Base-by-base conservation (phyloP, 2,888 invertebrate species). In the Brachyptera risi region DNA sequence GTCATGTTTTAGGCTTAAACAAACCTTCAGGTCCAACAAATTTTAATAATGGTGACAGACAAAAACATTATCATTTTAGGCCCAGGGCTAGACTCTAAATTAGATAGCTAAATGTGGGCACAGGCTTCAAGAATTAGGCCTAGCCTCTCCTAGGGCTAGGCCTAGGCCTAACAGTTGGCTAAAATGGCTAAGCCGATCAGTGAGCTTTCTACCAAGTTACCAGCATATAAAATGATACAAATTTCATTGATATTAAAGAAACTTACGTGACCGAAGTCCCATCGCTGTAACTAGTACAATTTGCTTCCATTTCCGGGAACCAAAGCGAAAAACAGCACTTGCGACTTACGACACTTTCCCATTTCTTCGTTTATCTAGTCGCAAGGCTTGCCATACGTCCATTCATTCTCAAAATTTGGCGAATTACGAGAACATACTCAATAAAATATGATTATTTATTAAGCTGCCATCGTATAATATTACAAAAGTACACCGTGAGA, bases 301-400 rank as follows among this genome's bases (percentile, higher is more conserved):
- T 21, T n/a, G 23, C 31, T 19, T 54, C 40, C 58, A 40, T 56
- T 58, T 42, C 50, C 37, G 42, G 27, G 50, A 40, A 42, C 40
- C 49, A 19, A 13, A 15, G 51, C 50, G 35, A 40, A 60, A 58
- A 58, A 58, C 59, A 62, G 26, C 62, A 62, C 59, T 56, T 60
- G 54, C 59, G 59, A 59, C 51, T 31, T 51, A 31, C 54, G 54
- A 54, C 54, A 59, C 62, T 51, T 59, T 59, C 54, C 56, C 62
- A 57, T 56, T 56, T 61, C 58, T 27, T 58, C 59, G 62, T 64
- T 31, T 31, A 65, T 65, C 64, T 65, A 24, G n/a, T 44, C 40
- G 47, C 47, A 7, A 49, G 42, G 37, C 31, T 38, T 60, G 60
- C 60, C 63, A 63, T 60, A 63, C 63, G 60, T 60, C 60, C 63